Evolutionary conservation across 2,888 invertebrate species (phyloP).

Genomic region (Ichneumoninae sp.): DNA sequence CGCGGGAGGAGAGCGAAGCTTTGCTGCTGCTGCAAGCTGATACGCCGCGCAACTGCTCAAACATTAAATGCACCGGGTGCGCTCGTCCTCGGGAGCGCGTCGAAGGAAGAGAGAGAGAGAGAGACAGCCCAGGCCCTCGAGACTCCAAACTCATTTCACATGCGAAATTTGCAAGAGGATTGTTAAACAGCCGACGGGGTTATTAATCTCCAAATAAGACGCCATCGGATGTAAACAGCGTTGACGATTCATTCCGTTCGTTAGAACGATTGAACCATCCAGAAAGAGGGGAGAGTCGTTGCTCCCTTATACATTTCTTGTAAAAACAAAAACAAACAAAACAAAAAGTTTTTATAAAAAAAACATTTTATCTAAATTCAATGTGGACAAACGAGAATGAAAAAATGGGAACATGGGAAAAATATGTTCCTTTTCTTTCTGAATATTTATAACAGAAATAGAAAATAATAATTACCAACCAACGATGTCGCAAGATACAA

Average conservation of each 20-base stretch:
- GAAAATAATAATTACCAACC: too few species aligned
- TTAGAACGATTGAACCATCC: not conserved
- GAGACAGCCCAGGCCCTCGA: not conserved
- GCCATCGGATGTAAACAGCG: not conserved
- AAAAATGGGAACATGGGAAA: too few species aligned
- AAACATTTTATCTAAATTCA: too few species aligned
- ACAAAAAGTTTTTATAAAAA: too few species aligned
- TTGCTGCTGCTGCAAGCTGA: slow-evolving; percentile 48
- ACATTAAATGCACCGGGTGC: slow-evolving; percentile 49
- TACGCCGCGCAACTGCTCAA: slow-evolving; percentile 5
- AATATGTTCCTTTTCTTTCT: too few species aligned
- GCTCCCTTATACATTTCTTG: not conserved
- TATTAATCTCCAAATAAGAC: slow-evolving; percentile 29
- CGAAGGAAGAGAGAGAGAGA: slow-evolving; percentile 7
- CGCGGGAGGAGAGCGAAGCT: slow-evolving; percentile 13
- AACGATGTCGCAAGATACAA: too few species aligned
- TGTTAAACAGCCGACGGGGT: slow-evolving; percentile 40
- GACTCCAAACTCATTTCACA: slow-evolving; percentile 28
- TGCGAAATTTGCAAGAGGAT: slow-evolving; percentile 39
- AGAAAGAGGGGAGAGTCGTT: not conserved
- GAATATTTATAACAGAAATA: too few species aligned
- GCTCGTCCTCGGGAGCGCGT: not conserved
- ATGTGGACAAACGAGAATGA: too few species aligned
- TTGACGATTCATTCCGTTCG: not conserved
- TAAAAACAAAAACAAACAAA: not conserved